phyloP scores from a whole-genome alignment of 2,888 invertebrate species.

The Drosophila testacea region DNA sequence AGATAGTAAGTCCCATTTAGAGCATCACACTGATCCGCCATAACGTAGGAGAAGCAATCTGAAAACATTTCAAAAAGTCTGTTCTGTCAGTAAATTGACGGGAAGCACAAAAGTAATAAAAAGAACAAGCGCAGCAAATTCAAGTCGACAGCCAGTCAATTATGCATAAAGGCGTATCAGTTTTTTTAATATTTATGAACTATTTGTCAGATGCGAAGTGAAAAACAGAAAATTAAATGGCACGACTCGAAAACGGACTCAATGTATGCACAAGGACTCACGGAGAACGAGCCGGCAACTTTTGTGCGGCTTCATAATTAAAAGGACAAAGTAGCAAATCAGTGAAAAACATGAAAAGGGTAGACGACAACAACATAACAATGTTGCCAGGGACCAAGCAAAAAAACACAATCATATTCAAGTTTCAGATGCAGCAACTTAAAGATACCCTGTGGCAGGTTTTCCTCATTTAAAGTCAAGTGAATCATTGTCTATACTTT shows the following conservation, averaged over 20 bases:
- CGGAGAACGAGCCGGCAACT: constrained; percentile 35
- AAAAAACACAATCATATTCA: constrained; percentile 6
- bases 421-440: not conserved
- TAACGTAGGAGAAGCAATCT: constrained; percentile 90
- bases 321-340: constrained; percentile 80
- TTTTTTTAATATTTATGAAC: constrained; percentile 73
- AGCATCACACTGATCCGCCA: constrained; percentile 87
- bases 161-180: constrained; percentile 56
- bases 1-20: constrained; percentile 89
- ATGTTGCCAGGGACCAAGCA: constrained; percentile 24
- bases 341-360: constrained; percentile 69
- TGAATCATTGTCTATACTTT: not conserved
- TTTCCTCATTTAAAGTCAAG: not conserved
- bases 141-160: constrained; percentile 52
- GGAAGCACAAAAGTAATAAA: not conserved
- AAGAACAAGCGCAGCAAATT: constrained; percentile 15
- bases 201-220: constrained; percentile 54
- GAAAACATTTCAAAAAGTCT: constrained; percentile 68
- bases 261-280: constrained; percentile 36
- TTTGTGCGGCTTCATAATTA: constrained; percentile 71
- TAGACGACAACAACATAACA: constrained; percentile 29
- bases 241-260: constrained; percentile 25
- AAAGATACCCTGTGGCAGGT: constrained; percentile 8
- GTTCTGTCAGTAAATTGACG: constrained; percentile 34
- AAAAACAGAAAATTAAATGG: constrained; percentile 26